A percentile compares a stretch with the other conserved stretches of the same genome.
Evolutionary conservation across 2,797 vertebrate species (phyloP).

Genomic region (Myripristis jacobus): DNA sequence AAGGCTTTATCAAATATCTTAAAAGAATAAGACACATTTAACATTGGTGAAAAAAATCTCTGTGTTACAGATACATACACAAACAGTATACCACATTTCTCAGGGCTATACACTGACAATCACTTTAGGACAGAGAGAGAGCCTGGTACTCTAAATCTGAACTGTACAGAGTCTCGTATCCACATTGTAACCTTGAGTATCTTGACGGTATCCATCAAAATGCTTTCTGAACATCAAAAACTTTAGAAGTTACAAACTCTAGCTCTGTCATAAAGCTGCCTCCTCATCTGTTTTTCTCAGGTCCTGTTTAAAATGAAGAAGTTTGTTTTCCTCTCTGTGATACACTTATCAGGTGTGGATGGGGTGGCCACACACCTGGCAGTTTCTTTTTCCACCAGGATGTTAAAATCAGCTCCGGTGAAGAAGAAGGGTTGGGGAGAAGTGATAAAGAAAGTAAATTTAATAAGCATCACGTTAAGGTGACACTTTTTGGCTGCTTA

Average conservation of each 20-base stretch:
- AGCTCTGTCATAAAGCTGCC: slow-evolving; percentile 17
- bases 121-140: slow-evolving; percentile 29
- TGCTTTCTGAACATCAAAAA: background rate
- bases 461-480: background rate
- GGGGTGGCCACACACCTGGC: background rate
- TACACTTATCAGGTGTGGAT: background rate
- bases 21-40: slow-evolving; percentile 55
- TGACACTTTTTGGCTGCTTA: background rate
- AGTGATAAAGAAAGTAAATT: background rate
- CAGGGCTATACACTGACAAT: slow-evolving; percentile 44
- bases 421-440: background rate
- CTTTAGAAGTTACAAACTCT: background rate
- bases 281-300: background rate
- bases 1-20: slow-evolving; percentile 46
- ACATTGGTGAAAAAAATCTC: slow-evolving; percentile 39
- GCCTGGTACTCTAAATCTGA: slow-evolving; percentile 9
- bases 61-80: slow-evolving; percentile 45
- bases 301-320: background rate
- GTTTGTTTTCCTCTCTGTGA: background rate
- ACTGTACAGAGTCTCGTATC: background rate
- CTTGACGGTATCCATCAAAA: background rate
- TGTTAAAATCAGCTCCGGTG: slow-evolving; percentile 5
- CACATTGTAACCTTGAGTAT: background rate
- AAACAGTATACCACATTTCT: slow-evolving; percentile 43
- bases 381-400: background rate